Percentiles rank a stretch among this genome's conserved stretches.
Conservation (phyloP, 2,888 invertebrate genomes). For the Ditylenchus weischeri region DNA sequence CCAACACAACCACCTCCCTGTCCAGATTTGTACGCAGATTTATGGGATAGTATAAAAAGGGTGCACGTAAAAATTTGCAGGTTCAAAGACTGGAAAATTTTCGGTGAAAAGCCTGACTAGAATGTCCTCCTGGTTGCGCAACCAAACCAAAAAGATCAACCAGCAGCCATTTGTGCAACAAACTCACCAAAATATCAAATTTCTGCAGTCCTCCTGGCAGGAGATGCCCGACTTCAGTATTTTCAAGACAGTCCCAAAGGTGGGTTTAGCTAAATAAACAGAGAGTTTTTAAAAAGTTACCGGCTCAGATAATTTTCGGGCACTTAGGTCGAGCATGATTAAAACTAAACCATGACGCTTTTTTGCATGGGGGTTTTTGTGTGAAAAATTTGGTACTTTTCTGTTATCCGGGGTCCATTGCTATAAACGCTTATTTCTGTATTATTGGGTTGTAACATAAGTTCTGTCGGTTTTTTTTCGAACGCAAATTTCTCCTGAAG, state of each 20-base stretch:
- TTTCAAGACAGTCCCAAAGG: slow-evolving; percentile 2
- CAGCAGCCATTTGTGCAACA: not conserved
- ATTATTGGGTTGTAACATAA: too few relatives aligned
- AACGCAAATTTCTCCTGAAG: too few relatives aligned
- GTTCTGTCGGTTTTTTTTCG: too few relatives aligned
- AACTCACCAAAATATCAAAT: not conserved
- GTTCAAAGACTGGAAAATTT: slow-evolving; percentile 4
- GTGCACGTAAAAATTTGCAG: not conserved
- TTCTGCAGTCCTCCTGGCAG: not conserved
- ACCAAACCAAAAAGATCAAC: not conserved
- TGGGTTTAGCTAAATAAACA: too few relatives aligned
- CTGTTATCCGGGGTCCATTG: too few relatives aligned
- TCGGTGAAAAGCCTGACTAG: not conserved
- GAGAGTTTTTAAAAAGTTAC: not conserved
- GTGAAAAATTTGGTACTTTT: too few relatives aligned
- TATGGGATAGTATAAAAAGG: not conserved
- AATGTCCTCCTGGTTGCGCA: slow-evolving; percentile 3
- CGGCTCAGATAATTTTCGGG: too few relatives aligned
- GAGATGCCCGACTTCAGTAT: not conserved
- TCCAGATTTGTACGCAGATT: not conserved
- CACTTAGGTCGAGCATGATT: too few relatives aligned
- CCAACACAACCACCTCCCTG: not conserved
- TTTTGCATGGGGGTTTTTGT: too few relatives aligned
- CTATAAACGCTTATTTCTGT: too few relatives aligned
- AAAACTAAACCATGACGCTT: too few relatives aligned